These are phyloP conservation scores for Anguilla rostrata DNA, from an alignment of 2,113 vertebrate genomes.

Conservation along the genomic window DNA sequence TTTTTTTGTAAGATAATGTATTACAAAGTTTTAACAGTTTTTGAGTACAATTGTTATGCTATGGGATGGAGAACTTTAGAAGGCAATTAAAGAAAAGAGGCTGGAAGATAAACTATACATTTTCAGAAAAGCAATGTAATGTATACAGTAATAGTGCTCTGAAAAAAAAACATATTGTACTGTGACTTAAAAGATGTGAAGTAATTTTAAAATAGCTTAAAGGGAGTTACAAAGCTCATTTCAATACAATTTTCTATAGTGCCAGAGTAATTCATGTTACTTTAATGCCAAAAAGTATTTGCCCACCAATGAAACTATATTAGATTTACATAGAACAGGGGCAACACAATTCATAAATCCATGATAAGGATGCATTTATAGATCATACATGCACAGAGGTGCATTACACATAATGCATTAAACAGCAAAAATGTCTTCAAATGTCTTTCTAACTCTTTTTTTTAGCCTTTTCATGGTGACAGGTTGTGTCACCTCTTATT, in stretches of 20 bases:
- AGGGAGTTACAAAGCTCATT: neutral
- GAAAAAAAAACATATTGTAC: neutral
- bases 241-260: neutral
- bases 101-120: neutral
- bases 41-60: neutral
- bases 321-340: neutral
- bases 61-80: neutral
- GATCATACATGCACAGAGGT: too few species aligned
- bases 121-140: neutral
- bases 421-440: too few species aligned
- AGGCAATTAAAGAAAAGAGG: neutral
- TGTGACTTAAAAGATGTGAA: neutral
- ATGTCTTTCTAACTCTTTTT: too few species aligned
- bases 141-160: neutral
- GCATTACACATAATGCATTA: too few species aligned
- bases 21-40: neutral
- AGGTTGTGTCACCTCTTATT: too few species aligned
- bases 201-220: slow-evolving; percentile 11
- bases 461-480: too few species aligned
- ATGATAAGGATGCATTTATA: too few species aligned
- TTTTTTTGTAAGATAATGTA: too few species aligned
- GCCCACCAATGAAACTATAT: neutral
- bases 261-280: slow-evolving; percentile 1
- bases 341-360: neutral
- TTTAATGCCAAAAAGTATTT: neutral